A percentile compares a stretch with the other conserved stretches of the same genome.
phyloP scores from a whole-genome alignment of 1,140 invertebrate species.

The Achroia grisella region DNA sequence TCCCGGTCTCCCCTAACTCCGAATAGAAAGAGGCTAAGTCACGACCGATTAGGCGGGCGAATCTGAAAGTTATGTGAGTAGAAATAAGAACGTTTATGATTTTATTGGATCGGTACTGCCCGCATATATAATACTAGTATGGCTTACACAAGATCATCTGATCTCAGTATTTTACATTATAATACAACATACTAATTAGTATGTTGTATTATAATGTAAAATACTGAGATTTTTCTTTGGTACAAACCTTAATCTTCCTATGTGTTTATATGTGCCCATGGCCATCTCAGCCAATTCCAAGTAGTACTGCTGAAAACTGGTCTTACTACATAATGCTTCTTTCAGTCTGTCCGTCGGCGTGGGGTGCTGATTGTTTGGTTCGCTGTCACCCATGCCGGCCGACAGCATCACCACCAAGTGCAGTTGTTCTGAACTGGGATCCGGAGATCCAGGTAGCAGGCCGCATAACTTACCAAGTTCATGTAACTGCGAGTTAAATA shows the following conservation, averaged over 20 bases:
- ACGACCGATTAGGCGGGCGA: slow-evolving; percentile 88
- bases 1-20: slow-evolving; percentile 87
- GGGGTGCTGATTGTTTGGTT: slow-evolving; percentile 60
- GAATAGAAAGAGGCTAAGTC: slow-evolving; percentile 94
- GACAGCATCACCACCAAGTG: slow-evolving; percentile 92
- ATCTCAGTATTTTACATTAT: too few relatives aligned
- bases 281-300: slow-evolving; percentile 94
- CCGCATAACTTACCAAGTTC: slow-evolving; percentile 92
- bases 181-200: too few relatives aligned
- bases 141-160: too few relatives aligned
- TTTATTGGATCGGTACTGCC: too few relatives aligned
- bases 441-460: slow-evolving; percentile 86
- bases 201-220: too few relatives aligned
- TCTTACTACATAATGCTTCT: slow-evolving; percentile 92
- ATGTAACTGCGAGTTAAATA: slow-evolving; percentile 77
- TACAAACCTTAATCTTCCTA: slow-evolving; percentile 78
- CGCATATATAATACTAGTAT: too few relatives aligned
- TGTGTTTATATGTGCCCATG: slow-evolving; percentile 97
- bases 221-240: too few relatives aligned
- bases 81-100: too few relatives aligned
- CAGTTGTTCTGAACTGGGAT: slow-evolving; percentile 89
- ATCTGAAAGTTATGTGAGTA: slow-evolving; percentile 26
- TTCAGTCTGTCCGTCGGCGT: slow-evolving; percentile 90
- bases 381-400: slow-evolving; percentile 88
- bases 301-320: slow-evolving; percentile 92